Evolutionary conservation across 2,888 invertebrate genomes (phyloP).

Genomic region (Polydesmus complanatus): DNA sequence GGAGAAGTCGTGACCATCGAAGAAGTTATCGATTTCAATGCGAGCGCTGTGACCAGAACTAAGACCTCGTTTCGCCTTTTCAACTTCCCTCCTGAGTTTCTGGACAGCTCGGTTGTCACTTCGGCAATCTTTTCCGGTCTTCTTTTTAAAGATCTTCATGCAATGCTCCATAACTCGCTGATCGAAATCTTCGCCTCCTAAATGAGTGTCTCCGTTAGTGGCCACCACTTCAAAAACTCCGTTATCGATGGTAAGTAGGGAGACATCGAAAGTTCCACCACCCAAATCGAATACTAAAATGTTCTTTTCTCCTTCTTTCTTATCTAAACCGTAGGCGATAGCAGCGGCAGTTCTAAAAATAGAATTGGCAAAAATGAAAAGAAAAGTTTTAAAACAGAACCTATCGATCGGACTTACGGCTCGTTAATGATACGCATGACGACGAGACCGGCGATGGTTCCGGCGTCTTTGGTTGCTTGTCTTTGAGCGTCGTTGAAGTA

Average conservation of each 20-base stretch:
- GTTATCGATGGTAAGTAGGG: slow-evolving; percentile 42
- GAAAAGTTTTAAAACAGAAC: slow-evolving; percentile 18
- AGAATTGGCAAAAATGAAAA: slow-evolving; percentile 1
- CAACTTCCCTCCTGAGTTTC: slow-evolving; percentile 90
- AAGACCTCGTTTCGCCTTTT: slow-evolving; percentile 91
- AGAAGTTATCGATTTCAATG: slow-evolving; percentile 97
- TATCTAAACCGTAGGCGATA: slow-evolving; percentile 38
- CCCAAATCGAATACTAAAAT: slow-evolving; percentile 44
- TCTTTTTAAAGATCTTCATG: slow-evolving; percentile 95
- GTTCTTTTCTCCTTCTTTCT: slow-evolving; percentile 40
- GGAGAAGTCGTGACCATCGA: slow-evolving; percentile 95
- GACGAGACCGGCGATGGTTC: slow-evolving; percentile 76
- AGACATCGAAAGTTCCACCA: slow-evolving; percentile 45
- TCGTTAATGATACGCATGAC: slow-evolving; percentile 92
- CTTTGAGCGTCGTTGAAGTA: slow-evolving; percentile 99
- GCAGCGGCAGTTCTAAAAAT: slow-evolving; percentile 32
- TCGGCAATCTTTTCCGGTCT: slow-evolving; percentile 93
- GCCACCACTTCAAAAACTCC: slow-evolving; percentile 42
- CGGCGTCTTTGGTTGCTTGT: slow-evolving; percentile 98
- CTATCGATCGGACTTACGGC: slow-evolving; percentile 25
- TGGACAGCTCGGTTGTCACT: slow-evolving; percentile 87
- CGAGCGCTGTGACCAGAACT: slow-evolving; percentile 79
- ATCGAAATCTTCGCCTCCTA: slow-evolving; percentile 98
- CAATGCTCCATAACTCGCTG: slow-evolving; percentile 98
- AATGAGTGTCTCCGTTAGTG: slow-evolving; percentile 56